Evolutionary conservation across 2,797 vertebrate genomes (phyloP).

Genomic region (Sternarchorhynchus goeldii): DNA sequence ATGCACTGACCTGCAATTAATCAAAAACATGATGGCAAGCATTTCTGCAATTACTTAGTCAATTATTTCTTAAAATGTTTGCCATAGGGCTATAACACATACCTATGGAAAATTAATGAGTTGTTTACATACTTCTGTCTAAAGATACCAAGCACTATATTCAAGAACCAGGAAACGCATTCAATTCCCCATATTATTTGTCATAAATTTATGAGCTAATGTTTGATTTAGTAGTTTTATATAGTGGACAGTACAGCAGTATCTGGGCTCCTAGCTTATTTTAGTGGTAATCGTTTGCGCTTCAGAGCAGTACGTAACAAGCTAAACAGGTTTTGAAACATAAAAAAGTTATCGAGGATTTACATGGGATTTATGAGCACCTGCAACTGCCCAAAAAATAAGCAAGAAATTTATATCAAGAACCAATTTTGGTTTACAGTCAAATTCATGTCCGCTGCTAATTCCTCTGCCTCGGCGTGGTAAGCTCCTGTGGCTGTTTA

Average conservation of each 20-base stretch:
- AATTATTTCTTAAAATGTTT: constrained; percentile 25
- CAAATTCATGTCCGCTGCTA: constrained; percentile 13
- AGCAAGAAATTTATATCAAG: neutral
- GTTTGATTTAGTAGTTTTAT: neutral
- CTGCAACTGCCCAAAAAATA: no score
- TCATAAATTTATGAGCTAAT: neutral
- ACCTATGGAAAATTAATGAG: constrained; percentile 44
- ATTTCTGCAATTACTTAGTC: constrained; percentile 17
- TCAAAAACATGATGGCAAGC: constrained; percentile 17
- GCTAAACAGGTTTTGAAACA: neutral
- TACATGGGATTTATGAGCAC: neutral
- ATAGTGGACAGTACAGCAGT: neutral
- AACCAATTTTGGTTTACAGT: constrained; percentile 7
- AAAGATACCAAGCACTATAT: neutral
- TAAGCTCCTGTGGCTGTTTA: constrained; percentile 7
- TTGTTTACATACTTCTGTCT: constrained; percentile 37
- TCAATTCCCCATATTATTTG: neutral
- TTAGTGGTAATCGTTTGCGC: no score
- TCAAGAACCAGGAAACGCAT: neutral
- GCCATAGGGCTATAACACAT: constrained; percentile 20
- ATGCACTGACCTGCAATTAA: constrained; percentile 43
- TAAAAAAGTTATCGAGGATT: neutral
- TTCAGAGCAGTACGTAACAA: neutral
- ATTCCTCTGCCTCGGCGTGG: constrained; percentile 1
- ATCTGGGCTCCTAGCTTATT: no score